Evolutionary conservation across 2,888 invertebrate species (phyloP).

Genomic region (Sarcophaga subvicina): DNA sequence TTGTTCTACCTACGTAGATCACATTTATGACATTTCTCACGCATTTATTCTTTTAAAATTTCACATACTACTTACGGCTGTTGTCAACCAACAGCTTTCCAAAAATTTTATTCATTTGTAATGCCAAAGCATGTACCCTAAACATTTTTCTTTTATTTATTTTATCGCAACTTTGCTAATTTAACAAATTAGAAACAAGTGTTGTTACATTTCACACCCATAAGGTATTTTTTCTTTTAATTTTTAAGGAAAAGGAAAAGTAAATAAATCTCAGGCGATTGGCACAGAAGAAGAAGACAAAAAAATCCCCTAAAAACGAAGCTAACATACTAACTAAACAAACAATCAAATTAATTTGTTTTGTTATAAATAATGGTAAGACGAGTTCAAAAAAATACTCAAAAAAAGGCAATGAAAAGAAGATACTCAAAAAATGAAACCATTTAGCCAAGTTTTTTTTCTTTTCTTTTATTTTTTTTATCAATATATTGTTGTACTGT

Average conservation of each 20-base stretch:
- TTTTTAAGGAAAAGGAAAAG: too few species aligned
- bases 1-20: too few species aligned
- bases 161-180: conserved; percentile 4
- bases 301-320: conserved; percentile 46
- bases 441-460: conserved; percentile 4
- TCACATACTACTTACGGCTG: too few species aligned
- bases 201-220: not conserved
- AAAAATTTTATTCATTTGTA: too few species aligned
- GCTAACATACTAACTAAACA: conserved; percentile 34
- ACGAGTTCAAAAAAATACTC: conserved; percentile 7
- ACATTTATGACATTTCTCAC: too few species aligned
- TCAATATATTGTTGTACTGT: not conserved
- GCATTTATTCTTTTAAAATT: too few species aligned
- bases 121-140: not conserved
- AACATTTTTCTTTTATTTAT: not conserved
- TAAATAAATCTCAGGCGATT: conserved; percentile 7
- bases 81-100: too few species aligned
- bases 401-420: conserved; percentile 15
- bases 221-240: not conserved
- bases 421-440: conserved; percentile 11
- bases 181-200: conserved; percentile 7
- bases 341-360: conserved; percentile 26
- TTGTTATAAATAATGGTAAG: conserved; percentile 28
- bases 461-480: not conserved
- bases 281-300: not conserved